Base-by-base conservation (phyloP, 1,140 invertebrate genomes). In the Zaprionus gabonicus region DNA sequence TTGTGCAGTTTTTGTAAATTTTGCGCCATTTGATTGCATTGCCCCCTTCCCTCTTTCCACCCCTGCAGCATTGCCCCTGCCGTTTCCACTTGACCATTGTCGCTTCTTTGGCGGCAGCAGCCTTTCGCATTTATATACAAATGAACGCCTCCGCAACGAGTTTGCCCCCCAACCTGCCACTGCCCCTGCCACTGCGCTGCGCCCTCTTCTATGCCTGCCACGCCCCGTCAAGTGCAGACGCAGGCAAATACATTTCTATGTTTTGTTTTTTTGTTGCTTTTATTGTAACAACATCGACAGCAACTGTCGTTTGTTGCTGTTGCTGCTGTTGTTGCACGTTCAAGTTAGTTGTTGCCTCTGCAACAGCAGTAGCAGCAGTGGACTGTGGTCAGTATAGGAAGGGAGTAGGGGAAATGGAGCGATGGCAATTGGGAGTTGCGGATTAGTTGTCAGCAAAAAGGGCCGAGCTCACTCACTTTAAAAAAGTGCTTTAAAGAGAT, bases 1-100 rank as follows among this genome's bases (percentile, higher is more conserved):
- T 51, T 58, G 69, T 85, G 76, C 84, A 71, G 84, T 87, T 87
- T 87, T 87, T 87, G 84, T 87, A 88, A 82, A 88, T 88, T 88
- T 88, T 88, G 84, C 84, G 84, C 81, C 84, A 90, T 88, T 88
- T 88, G 84, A 88, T 88, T 88, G 84, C 84, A 90, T 90, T 90
- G 85, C 49, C 31, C 31, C 55, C 31, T n/a, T 1, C 1, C 17
- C 2, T 12, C 36, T 46, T 4, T 0, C 12, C n/a, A 20, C 20
- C 3, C 36, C 46, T 3, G 1, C 5, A n/a, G 31, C 31, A 34
- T 34, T 13, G 15, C 46, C 4, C 59, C 60, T 78, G 78, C 71
- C 75, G 78, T 60, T 86, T 76, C 80, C 82, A 86, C 82, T 87
- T 86, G 82, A 58, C 77, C 80, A 83, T 84, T 87, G 83, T 84